phyloP scores from a whole-genome alignment of 2,797 vertebrate genomes.

The Otus scops region DNA sequence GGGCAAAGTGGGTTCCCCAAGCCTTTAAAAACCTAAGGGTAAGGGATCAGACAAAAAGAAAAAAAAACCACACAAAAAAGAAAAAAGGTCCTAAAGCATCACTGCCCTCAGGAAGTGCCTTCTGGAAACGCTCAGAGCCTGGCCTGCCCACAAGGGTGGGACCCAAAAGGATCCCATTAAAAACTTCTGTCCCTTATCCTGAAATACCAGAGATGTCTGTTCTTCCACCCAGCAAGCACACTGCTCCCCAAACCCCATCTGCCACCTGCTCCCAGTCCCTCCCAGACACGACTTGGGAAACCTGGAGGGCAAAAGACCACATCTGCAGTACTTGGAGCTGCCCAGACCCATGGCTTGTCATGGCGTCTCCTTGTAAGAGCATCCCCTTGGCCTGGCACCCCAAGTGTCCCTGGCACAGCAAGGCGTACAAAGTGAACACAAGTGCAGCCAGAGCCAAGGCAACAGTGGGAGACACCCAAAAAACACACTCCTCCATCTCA shows the following conservation, averaged over 20 bases:
- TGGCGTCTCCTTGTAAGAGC: not conserved
- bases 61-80: not conserved
- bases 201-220: not conserved
- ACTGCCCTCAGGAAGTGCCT: not conserved
- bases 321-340: accelerated
- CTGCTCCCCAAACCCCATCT: not conserved
- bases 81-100: not conserved
- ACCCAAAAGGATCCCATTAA: not conserved
- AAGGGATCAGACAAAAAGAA: not conserved
- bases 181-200: not conserved
- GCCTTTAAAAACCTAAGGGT: not conserved
- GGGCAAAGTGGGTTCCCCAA: accelerated
- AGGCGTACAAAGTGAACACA: not conserved
- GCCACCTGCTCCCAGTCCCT: not conserved
- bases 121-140: not conserved
- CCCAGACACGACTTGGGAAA: not conserved
- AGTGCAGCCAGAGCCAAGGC: not conserved
- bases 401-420: not conserved
- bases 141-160: not conserved
- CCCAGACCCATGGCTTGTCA: not conserved
- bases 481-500: not conserved
- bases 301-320: not conserved
- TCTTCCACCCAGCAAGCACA: not conserved
- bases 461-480: not conserved
- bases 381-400: not conserved